Evolutionary conservation across 2,888 invertebrate genomes (phyloP).

Genomic region (Sminthurinus aureus): DNA sequence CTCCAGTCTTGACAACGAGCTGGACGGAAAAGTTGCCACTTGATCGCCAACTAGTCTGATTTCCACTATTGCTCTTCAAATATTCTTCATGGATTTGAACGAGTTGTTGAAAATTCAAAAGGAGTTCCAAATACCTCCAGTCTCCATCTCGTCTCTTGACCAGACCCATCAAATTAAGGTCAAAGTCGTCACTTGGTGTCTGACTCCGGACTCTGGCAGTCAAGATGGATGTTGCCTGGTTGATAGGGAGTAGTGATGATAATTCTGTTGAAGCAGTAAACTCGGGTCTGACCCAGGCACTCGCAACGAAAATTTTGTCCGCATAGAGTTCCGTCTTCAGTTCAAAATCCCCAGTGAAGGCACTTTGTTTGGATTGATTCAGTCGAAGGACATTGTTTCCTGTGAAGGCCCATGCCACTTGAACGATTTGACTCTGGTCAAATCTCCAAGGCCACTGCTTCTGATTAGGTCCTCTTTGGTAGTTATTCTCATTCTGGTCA

Average conservation of each 20-base stretch:
- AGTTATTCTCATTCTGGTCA: neutral
- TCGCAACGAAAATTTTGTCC: neutral
- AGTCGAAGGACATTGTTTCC: constrained; percentile 27
- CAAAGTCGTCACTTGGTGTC: too few species aligned
- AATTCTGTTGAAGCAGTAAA: too few species aligned
- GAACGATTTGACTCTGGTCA: neutral
- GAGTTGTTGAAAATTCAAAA: constrained; percentile 10
- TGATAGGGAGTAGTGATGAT: too few species aligned
- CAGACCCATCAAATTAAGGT: constrained; percentile 1
- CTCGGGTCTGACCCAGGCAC: constrained; percentile 32
- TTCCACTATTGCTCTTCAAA: neutral
- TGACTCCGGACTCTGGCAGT: neutral
- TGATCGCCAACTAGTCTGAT: neutral
- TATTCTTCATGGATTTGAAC: neutral
- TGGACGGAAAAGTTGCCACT: neutral
- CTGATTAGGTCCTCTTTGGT: neutral
- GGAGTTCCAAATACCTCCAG: constrained; percentile 37
- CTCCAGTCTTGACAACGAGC: neutral
- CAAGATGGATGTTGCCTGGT: neutral
- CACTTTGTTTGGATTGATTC: neutral
- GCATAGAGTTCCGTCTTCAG: constrained; percentile 2
- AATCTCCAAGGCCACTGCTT: neutral
- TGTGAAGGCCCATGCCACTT: constrained; percentile 21
- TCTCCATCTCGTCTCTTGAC: constrained; percentile 9
- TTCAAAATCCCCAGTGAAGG: neutral